phyloP scores from a whole-genome alignment of 2,888 invertebrate species.

The Entomobrya multifasciata region DNA sequence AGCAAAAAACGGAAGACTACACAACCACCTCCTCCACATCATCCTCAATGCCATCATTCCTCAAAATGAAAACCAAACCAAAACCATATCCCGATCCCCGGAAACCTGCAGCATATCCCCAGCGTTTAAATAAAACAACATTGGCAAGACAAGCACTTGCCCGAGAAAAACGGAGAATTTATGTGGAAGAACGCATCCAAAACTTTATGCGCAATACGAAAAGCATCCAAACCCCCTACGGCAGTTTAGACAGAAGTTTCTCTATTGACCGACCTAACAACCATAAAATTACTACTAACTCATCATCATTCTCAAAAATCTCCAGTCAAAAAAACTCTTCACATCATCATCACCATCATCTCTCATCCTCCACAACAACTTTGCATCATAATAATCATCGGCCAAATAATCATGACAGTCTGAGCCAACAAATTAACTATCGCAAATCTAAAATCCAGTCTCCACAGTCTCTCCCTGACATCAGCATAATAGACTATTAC shows the following conservation, averaged over 20 bases:
- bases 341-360: conserved; percentile 39
- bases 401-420: conserved; percentile 69
- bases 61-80: conserved; percentile 63
- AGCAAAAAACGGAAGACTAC: conserved; percentile 66
- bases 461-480: conserved; percentile 75
- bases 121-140: conserved; percentile 79
- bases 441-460: conserved; percentile 68
- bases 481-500: conserved; percentile 71
- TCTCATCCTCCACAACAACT: not conserved
- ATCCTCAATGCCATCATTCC: conserved; percentile 1
- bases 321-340: conserved; percentile 27
- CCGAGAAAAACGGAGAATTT: conserved; percentile 78
- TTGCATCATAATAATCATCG: conserved; percentile 22
- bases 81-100: conserved; percentile 75
- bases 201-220: conserved; percentile 77
- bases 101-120: conserved; percentile 78
- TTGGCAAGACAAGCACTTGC: conserved; percentile 79
- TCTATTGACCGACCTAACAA: conserved; percentile 60
- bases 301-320: conserved; percentile 50
- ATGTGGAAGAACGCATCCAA: conserved; percentile 79
- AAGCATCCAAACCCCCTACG: conserved; percentile 69
- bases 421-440: conserved; percentile 59
- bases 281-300: conserved; percentile 49
- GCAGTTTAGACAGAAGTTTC: conserved; percentile 60
- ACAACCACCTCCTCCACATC: conserved; percentile 8